Conservation (phyloP, 2,888 invertebrate genomes). For the Dioctria linearis region DNA sequence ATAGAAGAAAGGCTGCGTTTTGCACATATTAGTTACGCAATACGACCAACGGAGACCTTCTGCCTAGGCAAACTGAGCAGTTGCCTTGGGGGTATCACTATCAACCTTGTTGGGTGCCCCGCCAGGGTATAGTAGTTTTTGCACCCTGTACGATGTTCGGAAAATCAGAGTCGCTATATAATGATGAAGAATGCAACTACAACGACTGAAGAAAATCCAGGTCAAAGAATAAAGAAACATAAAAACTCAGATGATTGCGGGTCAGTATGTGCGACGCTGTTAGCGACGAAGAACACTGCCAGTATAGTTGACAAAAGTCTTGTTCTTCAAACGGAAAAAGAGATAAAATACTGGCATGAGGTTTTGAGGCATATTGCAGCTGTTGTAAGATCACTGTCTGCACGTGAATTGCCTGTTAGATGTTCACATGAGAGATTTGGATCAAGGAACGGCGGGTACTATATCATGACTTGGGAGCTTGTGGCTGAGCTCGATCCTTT, state of each 20-base stretch:
- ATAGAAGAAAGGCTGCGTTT: no score
- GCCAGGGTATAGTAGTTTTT: not conserved
- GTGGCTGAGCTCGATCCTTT: not conserved
- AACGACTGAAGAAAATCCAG: not conserved
- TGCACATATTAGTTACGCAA: no score
- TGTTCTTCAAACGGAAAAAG: constrained; percentile 14
- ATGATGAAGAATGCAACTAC: not conserved
- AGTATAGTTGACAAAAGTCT: constrained; percentile 3
- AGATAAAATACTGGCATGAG: constrained; percentile 23
- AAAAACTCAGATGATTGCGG: not conserved
- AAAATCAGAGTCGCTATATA: not conserved
- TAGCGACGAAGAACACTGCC: not conserved
- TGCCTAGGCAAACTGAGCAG: no score
- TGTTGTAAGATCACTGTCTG: constrained; percentile 8
- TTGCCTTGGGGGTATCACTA: no score
- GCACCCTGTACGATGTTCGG: not conserved
- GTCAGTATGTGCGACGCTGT: not conserved
- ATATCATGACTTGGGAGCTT: no score
- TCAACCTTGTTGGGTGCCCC: no score
- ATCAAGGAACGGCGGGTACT: not conserved
- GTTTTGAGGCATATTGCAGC: constrained; percentile 24
- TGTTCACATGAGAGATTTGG: constrained; percentile 10
- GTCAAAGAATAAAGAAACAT: not conserved
- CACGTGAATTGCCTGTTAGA: not conserved
- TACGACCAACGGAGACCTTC: no score